Evolutionary conservation across 2,797 vertebrate species (phyloP), one percentile per base, ranked within the genome.

Genomic region (Leuciscus waleckii): DNA sequence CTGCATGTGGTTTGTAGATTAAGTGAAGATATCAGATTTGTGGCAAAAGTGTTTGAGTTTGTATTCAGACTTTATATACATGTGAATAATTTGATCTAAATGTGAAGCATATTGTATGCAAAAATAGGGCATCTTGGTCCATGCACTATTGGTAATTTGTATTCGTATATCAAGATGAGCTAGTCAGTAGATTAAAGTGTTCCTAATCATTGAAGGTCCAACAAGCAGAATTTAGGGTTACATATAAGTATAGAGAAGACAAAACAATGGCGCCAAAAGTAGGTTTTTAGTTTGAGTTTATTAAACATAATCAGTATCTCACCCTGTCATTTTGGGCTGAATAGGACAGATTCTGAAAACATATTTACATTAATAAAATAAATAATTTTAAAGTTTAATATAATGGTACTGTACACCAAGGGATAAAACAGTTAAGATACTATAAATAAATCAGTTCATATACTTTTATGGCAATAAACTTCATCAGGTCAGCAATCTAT

Each of bases 71-170:
- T 32, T 58, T 17, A 68, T 76, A 79, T 74, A 54, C 70, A 79
- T 41, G 89, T 85, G 89, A 88, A 79, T 70, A 41, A 79, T 85
- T 26, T 86, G 82, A 92, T n/a, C 58, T 68, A 75, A 87, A 92
- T 93, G 93, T 93, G 92, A 93, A 93, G 89, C 82, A 81, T 80
- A 76, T 92, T 91, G 91, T 89, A 87, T 63, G 73, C 84, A 87
- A 85, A 88, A 87, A 56, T 32, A 71, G 85, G 81, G 80, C 61
- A 81, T 69, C 63, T 71, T 49, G 39, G 54, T 89, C 85, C 79
- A 56, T 88, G 84, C 84, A 86, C 81, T 88, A 85, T 19, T 49
- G 43, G 78, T 69, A 2, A 82, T 80, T 79, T 70, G 19, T 79
- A 82, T 78, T 85, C 39, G 8, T 63, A 63, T 78, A 79, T 49